phyloP scores from a whole-genome alignment of 1,140 invertebrate species.

The Euura lappo region DNA sequence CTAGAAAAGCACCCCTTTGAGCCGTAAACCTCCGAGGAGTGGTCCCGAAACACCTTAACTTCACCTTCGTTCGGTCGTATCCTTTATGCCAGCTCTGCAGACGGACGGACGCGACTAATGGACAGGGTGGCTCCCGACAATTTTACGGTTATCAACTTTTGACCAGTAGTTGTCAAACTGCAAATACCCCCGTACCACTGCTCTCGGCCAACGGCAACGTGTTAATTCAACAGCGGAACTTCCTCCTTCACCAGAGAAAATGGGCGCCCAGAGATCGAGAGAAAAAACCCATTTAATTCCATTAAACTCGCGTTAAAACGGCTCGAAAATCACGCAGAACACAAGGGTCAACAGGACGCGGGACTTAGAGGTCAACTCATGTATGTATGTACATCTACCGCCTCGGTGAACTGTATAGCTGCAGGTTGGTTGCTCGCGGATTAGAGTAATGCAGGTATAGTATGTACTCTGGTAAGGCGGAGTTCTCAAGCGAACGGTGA shows the following conservation, averaged over 20 bases:
- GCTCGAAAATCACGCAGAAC: too few species aligned
- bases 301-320: too few species aligned
- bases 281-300: too few species aligned
- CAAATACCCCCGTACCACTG: background rate
- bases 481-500: background rate
- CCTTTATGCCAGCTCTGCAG: background rate
- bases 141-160: background rate
- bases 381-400: background rate
- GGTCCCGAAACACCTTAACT: constrained; percentile 5
- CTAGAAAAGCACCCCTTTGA: constrained; percentile 6
- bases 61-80: constrained; percentile 4
- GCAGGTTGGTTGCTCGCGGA: background rate
- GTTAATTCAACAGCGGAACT: too few species aligned
- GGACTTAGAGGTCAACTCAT: background rate
- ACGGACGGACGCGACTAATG: background rate
- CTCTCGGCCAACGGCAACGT: background rate
- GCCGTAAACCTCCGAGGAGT: constrained; percentile 6
- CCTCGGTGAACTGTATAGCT: background rate
- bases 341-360: too few species aligned
- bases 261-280: too few species aligned
- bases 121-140: background rate
- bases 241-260: too few species aligned
- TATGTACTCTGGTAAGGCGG: background rate
- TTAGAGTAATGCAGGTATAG: background rate
- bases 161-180: background rate